A percentile compares a stretch with the other conserved stretches of the same genome.
These are phyloP conservation scores for Drosophila meridiana DNA, from an alignment of 2,888 invertebrate species.

Conservation along the genomic window DNA sequence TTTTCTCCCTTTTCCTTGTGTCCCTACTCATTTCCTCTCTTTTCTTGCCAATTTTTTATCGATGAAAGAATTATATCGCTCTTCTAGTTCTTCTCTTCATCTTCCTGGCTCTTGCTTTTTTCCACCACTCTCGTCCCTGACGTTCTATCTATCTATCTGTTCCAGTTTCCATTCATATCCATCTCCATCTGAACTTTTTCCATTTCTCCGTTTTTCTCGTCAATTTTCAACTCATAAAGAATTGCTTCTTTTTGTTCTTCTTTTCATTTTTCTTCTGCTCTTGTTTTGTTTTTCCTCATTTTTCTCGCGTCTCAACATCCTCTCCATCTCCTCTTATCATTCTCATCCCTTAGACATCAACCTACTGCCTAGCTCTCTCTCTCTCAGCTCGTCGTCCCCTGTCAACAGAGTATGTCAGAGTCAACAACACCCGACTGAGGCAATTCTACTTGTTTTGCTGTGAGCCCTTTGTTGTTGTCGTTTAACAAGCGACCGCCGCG, in stretches of 20 bases:
- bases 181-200: no score
- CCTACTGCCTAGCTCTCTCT: not conserved
- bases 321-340: no score
- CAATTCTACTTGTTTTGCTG: not conserved
- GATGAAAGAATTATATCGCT: not conserved
- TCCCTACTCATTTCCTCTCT: not conserved
- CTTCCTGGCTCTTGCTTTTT: not conserved
- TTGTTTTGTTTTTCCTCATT: not conserved
- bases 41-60: no score
- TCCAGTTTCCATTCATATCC: no score
- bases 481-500: constrained; percentile 51
- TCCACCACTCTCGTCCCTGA: no score
- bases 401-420: not conserved
- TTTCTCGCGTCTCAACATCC: not conserved
- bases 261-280: not conserved
- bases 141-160: no score
- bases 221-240: no score
- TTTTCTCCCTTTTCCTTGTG: not conserved
- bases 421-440: not conserved
- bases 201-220: no score
- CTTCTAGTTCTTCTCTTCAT: not conserved
- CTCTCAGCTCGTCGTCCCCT: not conserved
- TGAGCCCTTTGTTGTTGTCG: constrained; percentile 32
- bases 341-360: not conserved
- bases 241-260: not conserved